These are phyloP conservation scores for Diorhabda elongata DNA, from an alignment of 1,140 invertebrate genomes.

Conservation along the genomic window DNA sequence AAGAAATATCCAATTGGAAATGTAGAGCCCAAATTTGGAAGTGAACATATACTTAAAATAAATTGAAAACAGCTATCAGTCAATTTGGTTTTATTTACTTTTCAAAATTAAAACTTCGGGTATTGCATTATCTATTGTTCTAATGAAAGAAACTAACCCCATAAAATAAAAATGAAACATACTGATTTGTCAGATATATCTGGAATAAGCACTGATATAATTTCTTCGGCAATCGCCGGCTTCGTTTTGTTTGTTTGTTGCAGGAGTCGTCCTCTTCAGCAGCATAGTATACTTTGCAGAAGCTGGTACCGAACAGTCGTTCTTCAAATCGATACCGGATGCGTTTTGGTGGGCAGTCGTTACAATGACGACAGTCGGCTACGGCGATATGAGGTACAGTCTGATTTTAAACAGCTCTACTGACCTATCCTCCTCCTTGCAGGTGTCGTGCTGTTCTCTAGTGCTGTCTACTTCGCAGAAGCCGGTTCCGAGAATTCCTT, in stretches of 20 bases:
- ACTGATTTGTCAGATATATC: slow-evolving; percentile 3
- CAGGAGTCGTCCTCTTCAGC: slow-evolving; percentile 97
- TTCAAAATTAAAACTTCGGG: too few relatives aligned
- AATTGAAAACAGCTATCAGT: too few relatives aligned
- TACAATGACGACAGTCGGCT: slow-evolving; percentile 93
- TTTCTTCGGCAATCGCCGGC: slow-evolving; percentile 4
- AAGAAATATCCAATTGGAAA: too few relatives aligned
- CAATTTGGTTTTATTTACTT: too few relatives aligned
- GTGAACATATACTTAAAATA: too few relatives aligned
- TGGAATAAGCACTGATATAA: neutral
- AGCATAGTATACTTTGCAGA: slow-evolving; percentile 98
- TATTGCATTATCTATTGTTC: too few relatives aligned
- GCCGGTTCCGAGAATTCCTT: slow-evolving; percentile 94
- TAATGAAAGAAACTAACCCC: too few relatives aligned
- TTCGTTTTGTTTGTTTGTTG: slow-evolving; percentile 46
- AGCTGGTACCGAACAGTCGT: slow-evolving; percentile 90
- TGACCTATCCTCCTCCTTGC: slow-evolving; percentile 56
- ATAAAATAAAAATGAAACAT: neutral
- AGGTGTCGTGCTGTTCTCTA: slow-evolving; percentile 99
- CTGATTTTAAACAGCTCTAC: slow-evolving; percentile 24
- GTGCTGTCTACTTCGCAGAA: slow-evolving; percentile 98
- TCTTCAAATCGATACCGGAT: slow-evolving; percentile 96
- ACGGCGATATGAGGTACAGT: slow-evolving; percentile 94
- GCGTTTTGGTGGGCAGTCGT: slow-evolving; percentile 96
- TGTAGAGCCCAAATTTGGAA: too few relatives aligned